Evolutionary conservation across 2,888 invertebrate species (phyloP), one percentile per base, ranked within the genome.

Genomic region (Rotaria sp.): DNA sequence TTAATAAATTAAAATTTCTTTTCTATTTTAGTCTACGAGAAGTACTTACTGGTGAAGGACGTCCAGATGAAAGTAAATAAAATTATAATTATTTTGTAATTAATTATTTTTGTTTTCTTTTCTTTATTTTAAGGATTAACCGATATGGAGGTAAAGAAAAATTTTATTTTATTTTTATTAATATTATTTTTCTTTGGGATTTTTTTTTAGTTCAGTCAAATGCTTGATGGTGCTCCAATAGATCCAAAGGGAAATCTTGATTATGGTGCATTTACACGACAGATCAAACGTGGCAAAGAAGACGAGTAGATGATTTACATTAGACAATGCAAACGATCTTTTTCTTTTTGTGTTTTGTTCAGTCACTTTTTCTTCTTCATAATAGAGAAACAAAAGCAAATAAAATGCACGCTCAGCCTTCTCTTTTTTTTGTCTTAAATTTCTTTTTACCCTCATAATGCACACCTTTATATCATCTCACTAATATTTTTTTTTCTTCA

Each of bases 251-350:
- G 80, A 11, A 45, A 80, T 26, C 89, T 92, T 87, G 92, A 92
- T 89, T 92, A 92, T 90, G 90, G 90, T 88, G 91, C 90, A 85
- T 92, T 92, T 89, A 91, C 91, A 87, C 89, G 89, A 84, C 90
- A 91, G 87, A 91, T 92, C 88, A 92, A 92, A 90, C 92, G 92
- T 88, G 92, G 92, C 88, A 91, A 92, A 87, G 80, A 80, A 80
- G 91, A 92, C 86, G 92, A 91, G 41, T 85, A 85, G 85, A 85
- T 41, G 38, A 86, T 50, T 50, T 50, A 50, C 5, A 8, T 45
- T 45, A 15, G 50, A 50, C 18, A 18, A 50, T 13, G n/a, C n/a
- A n/a, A n/a, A 50, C 7, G 18, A 10, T 15, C 13, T 15, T 3
- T 18, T 4, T 18, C 13, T 50, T 18, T 50, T 50, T 67, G 67